These are phyloP conservation scores for Tachypleus tridentatus DNA, from an alignment of 1,140 invertebrate genomes.

Conservation along the genomic window DNA sequence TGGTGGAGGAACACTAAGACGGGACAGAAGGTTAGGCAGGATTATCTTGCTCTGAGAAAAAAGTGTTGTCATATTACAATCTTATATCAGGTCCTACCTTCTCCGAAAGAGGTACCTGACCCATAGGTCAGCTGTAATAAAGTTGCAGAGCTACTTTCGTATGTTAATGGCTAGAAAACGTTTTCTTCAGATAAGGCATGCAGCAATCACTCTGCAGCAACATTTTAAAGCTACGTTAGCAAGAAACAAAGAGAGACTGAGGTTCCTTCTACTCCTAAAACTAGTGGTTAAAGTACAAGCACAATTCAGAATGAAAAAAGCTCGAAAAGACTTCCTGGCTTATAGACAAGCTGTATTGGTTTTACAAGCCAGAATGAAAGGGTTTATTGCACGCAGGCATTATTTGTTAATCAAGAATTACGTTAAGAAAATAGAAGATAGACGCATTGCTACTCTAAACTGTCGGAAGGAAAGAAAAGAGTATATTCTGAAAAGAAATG, in stretches of 20 bases:
- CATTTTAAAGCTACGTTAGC: slow-evolving; percentile 1
- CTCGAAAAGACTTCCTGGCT: not conserved
- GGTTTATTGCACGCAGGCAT: not conserved
- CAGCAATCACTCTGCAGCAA: slow-evolving; percentile 1
- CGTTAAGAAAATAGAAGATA: too few relatives aligned
- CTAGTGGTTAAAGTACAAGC: not conserved
- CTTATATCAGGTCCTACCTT: slow-evolving; percentile 10
- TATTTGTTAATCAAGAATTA: not conserved
- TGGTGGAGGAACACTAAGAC: slow-evolving; percentile 7
- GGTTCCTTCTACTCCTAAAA: not conserved
- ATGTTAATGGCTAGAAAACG: slow-evolving; percentile 7
- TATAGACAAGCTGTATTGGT: not conserved
- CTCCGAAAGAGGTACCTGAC: slow-evolving; percentile 10
- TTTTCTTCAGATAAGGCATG: slow-evolving; percentile 12
- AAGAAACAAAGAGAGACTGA: not conserved
- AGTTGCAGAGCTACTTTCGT: slow-evolving; percentile 24
- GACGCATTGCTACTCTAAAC: too few relatives aligned
- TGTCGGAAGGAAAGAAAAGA: not conserved
- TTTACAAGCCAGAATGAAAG: not conserved
- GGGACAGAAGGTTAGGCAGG: slow-evolving; percentile 3
- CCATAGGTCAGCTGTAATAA: slow-evolving; percentile 15
- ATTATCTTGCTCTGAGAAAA: slow-evolving; percentile 8
- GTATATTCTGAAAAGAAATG: slow-evolving; percentile 5
- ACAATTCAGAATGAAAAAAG: not conserved
- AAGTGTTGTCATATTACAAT: slow-evolving; percentile 21